Evolutionary conservation across 2,797 vertebrate species (phyloP).

Genomic region (Parotocinclus haroldoi): DNA sequence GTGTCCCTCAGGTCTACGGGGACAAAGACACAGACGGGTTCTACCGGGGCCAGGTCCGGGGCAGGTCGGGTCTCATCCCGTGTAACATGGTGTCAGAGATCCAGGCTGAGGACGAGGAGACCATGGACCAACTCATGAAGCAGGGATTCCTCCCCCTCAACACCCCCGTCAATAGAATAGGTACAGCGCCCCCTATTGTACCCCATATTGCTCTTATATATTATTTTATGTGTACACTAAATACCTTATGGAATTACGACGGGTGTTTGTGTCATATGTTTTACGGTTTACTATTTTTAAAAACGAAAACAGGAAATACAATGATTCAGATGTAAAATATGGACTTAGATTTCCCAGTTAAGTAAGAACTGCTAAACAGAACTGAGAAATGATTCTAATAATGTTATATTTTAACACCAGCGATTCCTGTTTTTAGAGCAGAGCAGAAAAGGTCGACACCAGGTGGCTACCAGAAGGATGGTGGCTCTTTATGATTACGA

Average conservation of each 20-base stretch:
- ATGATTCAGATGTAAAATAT: too few species aligned
- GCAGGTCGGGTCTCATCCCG: conserved; percentile 86
- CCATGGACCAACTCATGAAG: conserved; percentile 90
- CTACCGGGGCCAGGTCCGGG: conserved; percentile 87
- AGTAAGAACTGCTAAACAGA: too few species aligned
- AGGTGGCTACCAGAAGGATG: conserved; percentile 83
- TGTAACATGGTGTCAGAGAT: conserved; percentile 99
- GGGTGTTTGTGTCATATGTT: too few species aligned
- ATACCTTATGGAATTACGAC: too few species aligned
- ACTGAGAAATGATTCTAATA: too few species aligned
- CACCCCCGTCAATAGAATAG: conserved; percentile 90
- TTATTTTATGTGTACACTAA: too few species aligned
- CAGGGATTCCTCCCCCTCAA: conserved; percentile 93
- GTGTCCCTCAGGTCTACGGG: conserved; percentile 80
- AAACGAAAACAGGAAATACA: background rate
- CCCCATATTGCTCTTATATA: too few species aligned
- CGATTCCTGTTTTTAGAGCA: conserved; percentile 64
- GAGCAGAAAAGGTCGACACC: conserved; percentile 74
- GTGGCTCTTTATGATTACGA: conserved; percentile 96
- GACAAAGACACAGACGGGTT: conserved; percentile 97
- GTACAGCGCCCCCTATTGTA: conserved; percentile 56
- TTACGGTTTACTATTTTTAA: too few species aligned
- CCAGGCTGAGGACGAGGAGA: conserved; percentile 88
- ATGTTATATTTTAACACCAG: too few species aligned
- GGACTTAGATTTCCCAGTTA: too few species aligned